Percentiles rank a stretch among this genome's conserved stretches.
Conservation (phyloP, 2,888 invertebrate species). For the Tipula lateralis region DNA sequence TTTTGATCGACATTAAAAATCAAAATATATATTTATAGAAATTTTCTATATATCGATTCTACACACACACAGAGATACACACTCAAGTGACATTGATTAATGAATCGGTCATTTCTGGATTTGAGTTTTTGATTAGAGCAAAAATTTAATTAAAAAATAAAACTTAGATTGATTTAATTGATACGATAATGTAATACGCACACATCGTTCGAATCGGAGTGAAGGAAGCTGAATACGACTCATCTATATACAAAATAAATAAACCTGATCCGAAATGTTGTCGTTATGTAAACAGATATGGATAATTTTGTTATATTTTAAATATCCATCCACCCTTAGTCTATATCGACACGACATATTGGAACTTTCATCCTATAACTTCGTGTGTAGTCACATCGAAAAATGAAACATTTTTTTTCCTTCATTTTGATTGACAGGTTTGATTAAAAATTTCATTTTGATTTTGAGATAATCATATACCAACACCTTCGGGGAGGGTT, state of each 20-base stretch:
- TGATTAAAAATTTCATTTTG: constrained; percentile 11
- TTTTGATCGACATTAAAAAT: background rate
- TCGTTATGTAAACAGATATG: background rate
- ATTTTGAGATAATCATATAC: background rate
- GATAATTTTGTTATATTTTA: background rate
- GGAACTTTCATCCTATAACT: background rate
- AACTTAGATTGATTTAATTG: constrained; percentile 9
- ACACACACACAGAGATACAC: background rate
- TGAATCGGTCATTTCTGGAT: constrained; percentile 19
- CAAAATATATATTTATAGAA: background rate
- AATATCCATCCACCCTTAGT: background rate
- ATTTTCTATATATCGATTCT: background rate
- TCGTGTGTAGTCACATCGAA: background rate
- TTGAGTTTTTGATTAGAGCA: constrained; percentile 16
- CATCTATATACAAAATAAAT: background rate
- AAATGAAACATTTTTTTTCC: background rate
- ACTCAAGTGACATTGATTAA: background rate
- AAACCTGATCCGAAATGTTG: background rate
- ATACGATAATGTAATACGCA: background rate
- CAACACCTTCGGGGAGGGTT: background rate
- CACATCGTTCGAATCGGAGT: background rate
- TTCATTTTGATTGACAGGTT: background rate
- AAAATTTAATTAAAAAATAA: background rate
- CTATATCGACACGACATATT: background rate
- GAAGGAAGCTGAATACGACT: background rate